Base-by-base conservation (phyloP, 2,797 vertebrate species). In the Pseudochirops cupreus region DNA sequence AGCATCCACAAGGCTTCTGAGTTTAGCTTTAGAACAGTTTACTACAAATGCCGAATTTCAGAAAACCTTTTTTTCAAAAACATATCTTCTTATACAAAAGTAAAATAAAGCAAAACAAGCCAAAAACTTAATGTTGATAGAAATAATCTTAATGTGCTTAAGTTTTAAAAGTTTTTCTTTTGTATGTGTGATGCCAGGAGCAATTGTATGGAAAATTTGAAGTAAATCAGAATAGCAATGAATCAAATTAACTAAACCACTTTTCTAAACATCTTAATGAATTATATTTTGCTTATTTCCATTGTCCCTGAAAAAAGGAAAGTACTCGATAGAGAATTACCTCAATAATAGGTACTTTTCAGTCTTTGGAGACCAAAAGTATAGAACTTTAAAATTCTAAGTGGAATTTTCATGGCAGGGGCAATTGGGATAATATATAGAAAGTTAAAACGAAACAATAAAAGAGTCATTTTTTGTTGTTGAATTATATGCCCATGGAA, bases 251-350 rank as follows among this genome's bases (percentile, higher is more conserved):
- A 95, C 56, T 97, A 97, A 96, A 56, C 59, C 31, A 54, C 93
- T 95, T 97, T 97, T 95, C 98, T 98, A 95, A 97, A 98, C 98
- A 87, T 98, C 98, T 98, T 98, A 98, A 98, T 98, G 98, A 98
- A 99, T 99, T 98, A 98, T 99, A 98, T 99, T 98, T 99, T 99
- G 98, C 98, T 99, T 99, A 99, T 99, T 99, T 99, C 99, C 99
- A 98, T 98, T 96, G 98, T 97, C 97, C 97, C 96, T 97, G 97
- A 92, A 97, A 96, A 96, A 95, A 90, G 62, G 39, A 93, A 82
- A 26, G 21, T 57, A 91, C 97, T 90, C 97, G 96, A 92, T 92
- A 95, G 94, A 96, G 93, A 98, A 56, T 89, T 46, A 13, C 95
- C 95, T 98, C 95, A 97, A 90, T 56, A 87, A 16, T 74, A 56